Base-by-base conservation (phyloP, 2,113 vertebrate species). In the Ictalurus punctatus region DNA sequence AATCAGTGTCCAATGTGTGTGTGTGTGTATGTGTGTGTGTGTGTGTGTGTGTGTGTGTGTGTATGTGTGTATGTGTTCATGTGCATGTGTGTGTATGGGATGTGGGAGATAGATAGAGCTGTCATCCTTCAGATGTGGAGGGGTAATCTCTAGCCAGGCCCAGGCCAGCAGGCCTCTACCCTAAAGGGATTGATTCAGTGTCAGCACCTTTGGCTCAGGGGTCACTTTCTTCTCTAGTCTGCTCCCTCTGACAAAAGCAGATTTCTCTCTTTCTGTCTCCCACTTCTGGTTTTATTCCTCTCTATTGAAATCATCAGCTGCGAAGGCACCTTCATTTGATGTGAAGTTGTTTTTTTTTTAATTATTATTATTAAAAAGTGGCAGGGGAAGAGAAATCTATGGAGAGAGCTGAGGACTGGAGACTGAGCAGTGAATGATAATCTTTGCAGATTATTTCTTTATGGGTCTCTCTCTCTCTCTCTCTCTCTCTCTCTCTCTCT, bases 121-220 rank as follows among this genome's bases (percentile, higher is more conserved):
- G 52, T 95, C 92, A 81, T 94, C 96, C 96, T 95, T 96, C 94
- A 97, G 96, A 97, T 97, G 97, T 97, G 96, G 97, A 97, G 96
- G 96, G 96, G 96, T 97, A 97, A 98, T 99, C 97, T 97, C 96
- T 96, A 95, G 93, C 95, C 73, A 81, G 94, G 93, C 94, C 95
- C 94, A 94, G 96, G 96, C 96, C 96, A 95, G 96, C 97, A 97
- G 96, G 95, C 96, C 96, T 95, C 96, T 94, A 95, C 95, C 97
- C 97, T 97, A 98, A 98, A 98, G 97, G 97, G 98, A 98, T 98
- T 97, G 97, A 98, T 97, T 96, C 97, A 94, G 96, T 98, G 97
- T 98, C 97, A 96, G 93, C 97, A 97, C 98, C 97, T 99, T 98
- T 98, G 97, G 96, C 97, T 97, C 94, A 0, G 54, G 92, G 97